Conservation (phyloP, 1,140 invertebrate species). For the Subanguina moxae region DNA sequence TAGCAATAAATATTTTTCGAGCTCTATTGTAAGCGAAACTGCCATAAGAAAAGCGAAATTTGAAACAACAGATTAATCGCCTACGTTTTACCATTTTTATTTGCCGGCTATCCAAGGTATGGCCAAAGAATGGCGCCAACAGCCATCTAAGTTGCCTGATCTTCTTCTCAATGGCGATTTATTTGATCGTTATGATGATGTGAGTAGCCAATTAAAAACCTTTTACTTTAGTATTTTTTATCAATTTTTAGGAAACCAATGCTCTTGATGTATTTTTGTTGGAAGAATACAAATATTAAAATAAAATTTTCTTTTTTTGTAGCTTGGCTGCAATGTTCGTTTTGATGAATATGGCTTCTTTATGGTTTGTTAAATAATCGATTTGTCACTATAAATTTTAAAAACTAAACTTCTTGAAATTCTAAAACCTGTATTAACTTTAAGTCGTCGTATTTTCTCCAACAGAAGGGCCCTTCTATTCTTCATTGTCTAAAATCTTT, state of each 20-base stretch:
- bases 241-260: slow-evolving; percentile 69
- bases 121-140: background rate
- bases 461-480: too few species aligned
- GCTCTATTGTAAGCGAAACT: background rate
- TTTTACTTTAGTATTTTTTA: background rate
- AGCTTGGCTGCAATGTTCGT: slow-evolving; percentile 77
- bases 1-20: background rate
- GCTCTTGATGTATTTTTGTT: slow-evolving; percentile 68
- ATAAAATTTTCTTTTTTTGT: too few species aligned
- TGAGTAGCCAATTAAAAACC: slow-evolving; percentile 53
- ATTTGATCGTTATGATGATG: slow-evolving; percentile 94
- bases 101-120: background rate
- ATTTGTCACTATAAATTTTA: too few species aligned
- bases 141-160: slow-evolving; percentile 61
- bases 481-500: too few species aligned
- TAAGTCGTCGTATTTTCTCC: too few species aligned
- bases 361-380: slow-evolving; percentile 74
- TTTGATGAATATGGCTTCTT: slow-evolving; percentile 98
- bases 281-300: too few species aligned
- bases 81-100: background rate
- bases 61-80: background rate
- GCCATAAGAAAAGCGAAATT: background rate
- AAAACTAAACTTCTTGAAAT: too few species aligned
- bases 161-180: slow-evolving; percentile 74
- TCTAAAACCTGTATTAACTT: too few species aligned